Evolutionary conservation across 2,797 vertebrate species (phyloP).

Genomic region (Scarus forsteni): DNA sequence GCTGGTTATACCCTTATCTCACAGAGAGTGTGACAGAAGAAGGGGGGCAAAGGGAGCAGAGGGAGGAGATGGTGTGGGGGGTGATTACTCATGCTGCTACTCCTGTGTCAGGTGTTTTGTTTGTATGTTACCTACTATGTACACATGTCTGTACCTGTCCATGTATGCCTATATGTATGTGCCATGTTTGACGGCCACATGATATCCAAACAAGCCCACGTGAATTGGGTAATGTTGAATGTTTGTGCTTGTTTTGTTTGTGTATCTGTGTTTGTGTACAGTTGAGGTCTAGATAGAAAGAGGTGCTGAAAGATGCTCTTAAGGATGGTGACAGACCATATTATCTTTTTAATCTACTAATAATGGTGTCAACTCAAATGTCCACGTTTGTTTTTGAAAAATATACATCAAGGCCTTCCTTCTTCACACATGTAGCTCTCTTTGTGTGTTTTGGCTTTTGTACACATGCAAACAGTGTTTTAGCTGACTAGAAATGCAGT

Average conservation of each 20-base stretch:
- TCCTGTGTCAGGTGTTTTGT: slow-evolving; percentile 55
- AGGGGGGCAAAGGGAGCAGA: slow-evolving; percentile 1
- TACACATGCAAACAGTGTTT: too few species aligned
- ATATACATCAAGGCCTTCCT: neutral
- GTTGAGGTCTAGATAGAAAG: slow-evolving; percentile 18
- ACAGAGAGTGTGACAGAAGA: slow-evolving; percentile 38
- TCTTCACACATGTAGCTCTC: too few species aligned
- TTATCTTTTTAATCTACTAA: slow-evolving; percentile 67
- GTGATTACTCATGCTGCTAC: slow-evolving; percentile 35
- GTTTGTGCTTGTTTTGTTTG: slow-evolving; percentile 11
- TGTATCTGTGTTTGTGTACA: slow-evolving; percentile 3
- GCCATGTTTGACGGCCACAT: slow-evolving; percentile 1
- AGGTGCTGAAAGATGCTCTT: slow-evolving; percentile 28
- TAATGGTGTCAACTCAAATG: slow-evolving; percentile 58
- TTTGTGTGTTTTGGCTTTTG: too few species aligned
- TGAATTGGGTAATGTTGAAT: neutral
- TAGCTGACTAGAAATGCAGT: too few species aligned
- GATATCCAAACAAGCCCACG: slow-evolving; percentile 8
- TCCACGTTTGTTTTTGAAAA: slow-evolving; percentile 30
- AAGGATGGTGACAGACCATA: slow-evolving; percentile 25
- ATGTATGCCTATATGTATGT: neutral
- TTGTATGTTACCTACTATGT: slow-evolving; percentile 23
- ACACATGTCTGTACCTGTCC: neutral
- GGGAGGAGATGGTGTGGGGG: neutral
- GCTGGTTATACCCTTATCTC: slow-evolving; percentile 72